These are phyloP conservation scores for Ryuthela nishihirai DNA, from an alignment of 2,888 invertebrate genomes.

Conservation along the genomic window DNA sequence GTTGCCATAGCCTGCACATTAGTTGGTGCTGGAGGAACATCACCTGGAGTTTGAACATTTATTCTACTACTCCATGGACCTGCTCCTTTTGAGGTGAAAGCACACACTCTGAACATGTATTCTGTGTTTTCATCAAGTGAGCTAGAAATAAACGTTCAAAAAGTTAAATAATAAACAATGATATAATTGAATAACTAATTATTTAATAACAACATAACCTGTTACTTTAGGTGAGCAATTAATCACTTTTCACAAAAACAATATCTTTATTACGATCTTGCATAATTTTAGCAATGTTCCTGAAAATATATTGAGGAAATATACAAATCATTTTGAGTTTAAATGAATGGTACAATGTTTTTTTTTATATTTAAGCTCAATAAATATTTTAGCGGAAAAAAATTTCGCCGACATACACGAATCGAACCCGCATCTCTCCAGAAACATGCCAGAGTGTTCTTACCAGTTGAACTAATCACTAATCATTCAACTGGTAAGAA, in stretches of 20 bases:
- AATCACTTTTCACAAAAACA: neutral
- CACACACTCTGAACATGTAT: slow-evolving; percentile 74
- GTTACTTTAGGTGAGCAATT: neutral
- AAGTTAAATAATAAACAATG: neutral
- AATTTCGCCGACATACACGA: too few species aligned
- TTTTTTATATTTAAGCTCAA: neutral
- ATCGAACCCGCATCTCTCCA: neutral
- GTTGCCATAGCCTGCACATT: slow-evolving; percentile 88
- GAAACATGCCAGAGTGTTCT: too few species aligned
- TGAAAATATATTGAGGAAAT: too few species aligned
- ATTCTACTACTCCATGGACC: slow-evolving; percentile 88
- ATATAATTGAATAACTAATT: neutral
- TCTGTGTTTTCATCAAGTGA: slow-evolving; percentile 85
- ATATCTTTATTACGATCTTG: neutral
- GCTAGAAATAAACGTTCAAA: too few species aligned
- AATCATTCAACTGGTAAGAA: too few species aligned
- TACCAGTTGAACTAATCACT: too few species aligned
- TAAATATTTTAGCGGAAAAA: too few species aligned
- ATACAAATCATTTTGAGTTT: neutral
- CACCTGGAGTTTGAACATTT: slow-evolving; percentile 75
- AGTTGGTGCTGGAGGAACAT: slow-evolving; percentile 90
- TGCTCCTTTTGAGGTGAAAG: slow-evolving; percentile 83
- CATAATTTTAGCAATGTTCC: neutral
- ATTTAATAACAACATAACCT: neutral
- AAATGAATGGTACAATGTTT: neutral